Evolutionary conservation across 2,797 vertebrate genomes (phyloP), one percentile per base, ranked within the genome.

Genomic region (Tragopan temminckii): DNA sequence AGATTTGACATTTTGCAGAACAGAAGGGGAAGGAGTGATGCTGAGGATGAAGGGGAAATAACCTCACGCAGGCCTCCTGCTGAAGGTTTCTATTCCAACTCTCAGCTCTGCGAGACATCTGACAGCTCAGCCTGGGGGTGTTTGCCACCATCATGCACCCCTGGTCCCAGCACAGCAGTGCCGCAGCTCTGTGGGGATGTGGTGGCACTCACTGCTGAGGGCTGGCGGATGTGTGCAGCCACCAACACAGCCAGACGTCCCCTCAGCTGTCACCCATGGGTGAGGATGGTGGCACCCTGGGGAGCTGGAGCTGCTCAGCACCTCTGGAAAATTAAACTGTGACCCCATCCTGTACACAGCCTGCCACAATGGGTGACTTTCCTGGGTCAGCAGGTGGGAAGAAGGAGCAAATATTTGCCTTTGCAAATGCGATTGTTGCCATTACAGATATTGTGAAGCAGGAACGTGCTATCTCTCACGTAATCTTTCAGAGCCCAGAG

Each of bases 91-190:
- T 64, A 40, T 43, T 46, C 69, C 15, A 20, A 40, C 69, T 35
- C 48, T 70, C n/a, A 35, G 58, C 52, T 29, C 42, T 31, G 46
- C 1, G 4, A 43, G 63, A 24, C 0, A 0, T 55, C 42, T 19
- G 31, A 21, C 45, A 23, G 52, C 27, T 42, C 57, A 63, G 43
- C n/a, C 25, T 9, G 33, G 43, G 6, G 0, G 2, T 5, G 27
- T 35, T 15, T 45, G 38, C 36, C 27, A 45, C 55, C n/a, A 9
- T 1, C 9, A 16, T 25, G 25, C 48, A 29, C n/a, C 17, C 42
- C 16, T 2, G 2, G 27, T 21, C 7, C 45, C 83, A 27, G 35
- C 0, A 13, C 0, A 11, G 5, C 1, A 11, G 31, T 1, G 12
- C 57, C 8, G 8, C 7, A 16, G 46, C 14, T 45, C 52, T 29